A percentile compares a stretch with the other conserved stretches of the same genome.
Conservation (phyloP, 2,888 invertebrate genomes). For the Malacosoma neustria region DNA sequence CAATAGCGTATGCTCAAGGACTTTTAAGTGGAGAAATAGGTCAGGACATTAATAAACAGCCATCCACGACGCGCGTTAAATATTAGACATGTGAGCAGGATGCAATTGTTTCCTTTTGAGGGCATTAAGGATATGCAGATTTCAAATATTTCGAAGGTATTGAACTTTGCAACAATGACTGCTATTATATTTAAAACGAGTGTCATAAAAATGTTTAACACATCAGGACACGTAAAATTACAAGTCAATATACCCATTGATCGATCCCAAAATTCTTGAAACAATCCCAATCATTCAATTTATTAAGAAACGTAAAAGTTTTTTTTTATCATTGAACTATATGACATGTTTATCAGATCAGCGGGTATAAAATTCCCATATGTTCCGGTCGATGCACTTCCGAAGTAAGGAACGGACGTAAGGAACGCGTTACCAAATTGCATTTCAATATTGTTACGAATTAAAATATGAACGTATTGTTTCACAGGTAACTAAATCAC, state of each 20-base stretch:
- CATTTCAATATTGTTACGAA: conserved; percentile 43
- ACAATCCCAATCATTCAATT: neutral
- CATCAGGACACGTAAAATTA: neutral
- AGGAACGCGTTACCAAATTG: conserved; percentile 55
- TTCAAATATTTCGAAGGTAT: neutral
- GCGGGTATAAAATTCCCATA: conserved; percentile 4
- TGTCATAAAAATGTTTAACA: neutral
- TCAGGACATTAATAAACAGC: neutral
- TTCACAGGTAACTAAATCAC: conserved; percentile 24
- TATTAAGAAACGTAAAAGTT: neutral
- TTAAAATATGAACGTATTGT: conserved; percentile 26
- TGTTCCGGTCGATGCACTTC: conserved; percentile 41
- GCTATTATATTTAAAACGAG: neutral
- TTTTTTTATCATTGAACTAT: neutral
- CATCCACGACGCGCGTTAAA: neutral
- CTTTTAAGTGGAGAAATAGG: neutral
- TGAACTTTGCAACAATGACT: neutral
- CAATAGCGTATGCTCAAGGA: neutral
- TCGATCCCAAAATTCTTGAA: neutral
- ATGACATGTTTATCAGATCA: neutral
- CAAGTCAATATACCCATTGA: neutral
- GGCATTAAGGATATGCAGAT: neutral
- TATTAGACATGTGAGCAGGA: neutral
- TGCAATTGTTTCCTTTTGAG: neutral
- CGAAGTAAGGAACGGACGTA: conserved; percentile 33